phyloP scores from a whole-genome alignment of 2,797 vertebrate species.

The Acestrorhynchus altus region DNA sequence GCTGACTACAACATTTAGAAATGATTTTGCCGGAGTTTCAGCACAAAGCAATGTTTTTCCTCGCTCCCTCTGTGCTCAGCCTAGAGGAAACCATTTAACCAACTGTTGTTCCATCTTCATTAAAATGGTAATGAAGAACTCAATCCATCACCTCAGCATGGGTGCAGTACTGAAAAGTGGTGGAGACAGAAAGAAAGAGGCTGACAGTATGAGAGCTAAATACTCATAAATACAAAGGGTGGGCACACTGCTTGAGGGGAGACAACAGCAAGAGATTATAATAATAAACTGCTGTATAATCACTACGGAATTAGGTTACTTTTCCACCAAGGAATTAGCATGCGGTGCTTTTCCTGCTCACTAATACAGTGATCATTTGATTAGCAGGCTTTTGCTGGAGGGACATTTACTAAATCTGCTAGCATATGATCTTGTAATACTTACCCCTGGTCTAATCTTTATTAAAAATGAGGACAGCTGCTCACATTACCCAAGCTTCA shows the following conservation, averaged over 20 bases:
- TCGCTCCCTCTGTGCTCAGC: not conserved
- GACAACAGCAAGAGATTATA: slow-evolving; percentile 1
- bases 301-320: not conserved
- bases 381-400: not conserved
- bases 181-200: not conserved
- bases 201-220: not conserved
- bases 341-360: not conserved
- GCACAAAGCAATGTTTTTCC: not conserved
- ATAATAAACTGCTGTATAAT: slow-evolving; percentile 16
- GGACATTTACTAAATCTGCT: not conserved
- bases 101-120: slow-evolving; percentile 13
- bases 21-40: not conserved
- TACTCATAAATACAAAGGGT: not conserved
- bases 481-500: not conserved
- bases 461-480: not conserved
- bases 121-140: slow-evolving; percentile 22
- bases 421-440: not conserved
- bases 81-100: slow-evolving; percentile 9
- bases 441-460: not conserved
- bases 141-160: slow-evolving; percentile 1
- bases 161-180: not conserved
- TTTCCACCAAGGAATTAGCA: not conserved
- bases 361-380: not conserved
- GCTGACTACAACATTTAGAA: not conserved
- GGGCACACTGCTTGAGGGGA: not conserved